phyloP scores from a whole-genome alignment of 2,113 vertebrate species.

The Mobula hypostoma region DNA sequence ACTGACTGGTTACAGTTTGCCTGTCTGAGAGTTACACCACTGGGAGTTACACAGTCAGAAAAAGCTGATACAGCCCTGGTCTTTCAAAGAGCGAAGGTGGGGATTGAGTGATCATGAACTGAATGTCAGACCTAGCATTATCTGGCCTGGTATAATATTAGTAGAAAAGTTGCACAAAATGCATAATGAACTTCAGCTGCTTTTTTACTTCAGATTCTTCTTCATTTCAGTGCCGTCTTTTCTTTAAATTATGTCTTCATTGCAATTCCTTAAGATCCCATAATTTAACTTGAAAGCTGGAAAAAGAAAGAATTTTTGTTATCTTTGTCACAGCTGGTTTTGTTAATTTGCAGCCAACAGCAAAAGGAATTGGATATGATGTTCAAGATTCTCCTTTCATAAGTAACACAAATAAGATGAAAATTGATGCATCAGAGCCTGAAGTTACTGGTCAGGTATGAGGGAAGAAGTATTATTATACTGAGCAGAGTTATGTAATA shows the following conservation, averaged over 20 bases:
- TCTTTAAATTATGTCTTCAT: neutral
- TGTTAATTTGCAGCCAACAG: conserved; percentile 20
- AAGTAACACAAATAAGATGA: too few relatives aligned
- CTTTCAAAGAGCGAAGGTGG: too few relatives aligned
- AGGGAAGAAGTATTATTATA: conserved; percentile 4
- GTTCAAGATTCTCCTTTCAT: neutral
- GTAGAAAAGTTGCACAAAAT: too few relatives aligned
- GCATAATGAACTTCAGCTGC: neutral
- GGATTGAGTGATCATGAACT: too few relatives aligned
- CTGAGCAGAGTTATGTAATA: neutral
- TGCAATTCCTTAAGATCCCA: neutral
- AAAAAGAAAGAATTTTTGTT: neutral
- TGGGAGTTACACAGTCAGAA: too few relatives aligned
- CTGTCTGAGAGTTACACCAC: too few relatives aligned
- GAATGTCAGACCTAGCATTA: too few relatives aligned
- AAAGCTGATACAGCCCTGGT: too few relatives aligned
- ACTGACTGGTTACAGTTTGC: too few relatives aligned
- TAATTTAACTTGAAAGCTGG: neutral
- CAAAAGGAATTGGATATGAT: neutral
- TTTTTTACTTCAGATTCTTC: neutral
- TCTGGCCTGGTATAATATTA: too few relatives aligned
- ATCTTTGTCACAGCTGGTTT: neutral
- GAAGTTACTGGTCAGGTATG: conserved; percentile 5
- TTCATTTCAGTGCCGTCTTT: neutral
- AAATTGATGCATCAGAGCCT: neutral